Conservation (phyloP, 1,140 invertebrate genomes). For the Musca domestica region DNA sequence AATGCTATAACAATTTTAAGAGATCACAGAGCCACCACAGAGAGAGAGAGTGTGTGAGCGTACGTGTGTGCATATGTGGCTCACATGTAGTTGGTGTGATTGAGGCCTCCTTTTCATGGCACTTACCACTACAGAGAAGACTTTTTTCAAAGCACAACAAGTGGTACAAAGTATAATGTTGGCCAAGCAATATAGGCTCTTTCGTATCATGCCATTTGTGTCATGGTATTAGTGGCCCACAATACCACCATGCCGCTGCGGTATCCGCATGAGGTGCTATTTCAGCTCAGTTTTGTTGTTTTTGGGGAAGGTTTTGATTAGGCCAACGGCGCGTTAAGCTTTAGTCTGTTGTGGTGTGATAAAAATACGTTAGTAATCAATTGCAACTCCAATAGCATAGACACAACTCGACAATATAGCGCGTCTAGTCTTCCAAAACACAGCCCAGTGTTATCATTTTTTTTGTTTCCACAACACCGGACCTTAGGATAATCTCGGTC, state of each 20-base stretch:
- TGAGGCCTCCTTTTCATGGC: slow-evolving; percentile 13
- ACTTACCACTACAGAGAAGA: neutral
- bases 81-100: neutral
- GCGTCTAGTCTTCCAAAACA: slow-evolving; percentile 25
- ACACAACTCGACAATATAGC: slow-evolving; percentile 30
- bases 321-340: slow-evolving; percentile 41
- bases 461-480: neutral
- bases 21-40: too few relatives aligned
- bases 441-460: neutral
- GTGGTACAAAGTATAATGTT: neutral
- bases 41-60: too few relatives aligned
- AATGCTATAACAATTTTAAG: too few relatives aligned
- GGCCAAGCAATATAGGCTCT: too few relatives aligned
- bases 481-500: slow-evolving; percentile 5
- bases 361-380: slow-evolving; percentile 55
- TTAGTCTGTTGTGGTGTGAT: slow-evolving; percentile 53
- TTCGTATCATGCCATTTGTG: too few relatives aligned
- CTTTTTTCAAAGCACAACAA: neutral
- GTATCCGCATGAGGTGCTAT: neutral
- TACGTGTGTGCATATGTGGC: too few relatives aligned
- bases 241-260: neutral
- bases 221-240: too few relatives aligned
- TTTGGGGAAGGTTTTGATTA: slow-evolving; percentile 15
- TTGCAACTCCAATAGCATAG: slow-evolving; percentile 52
- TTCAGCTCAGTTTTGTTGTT: neutral